Evolutionary conservation across 2,888 invertebrate genomes (phyloP), one percentile per base, ranked within the genome.

Genomic region (Drosophila histrio): DNA sequence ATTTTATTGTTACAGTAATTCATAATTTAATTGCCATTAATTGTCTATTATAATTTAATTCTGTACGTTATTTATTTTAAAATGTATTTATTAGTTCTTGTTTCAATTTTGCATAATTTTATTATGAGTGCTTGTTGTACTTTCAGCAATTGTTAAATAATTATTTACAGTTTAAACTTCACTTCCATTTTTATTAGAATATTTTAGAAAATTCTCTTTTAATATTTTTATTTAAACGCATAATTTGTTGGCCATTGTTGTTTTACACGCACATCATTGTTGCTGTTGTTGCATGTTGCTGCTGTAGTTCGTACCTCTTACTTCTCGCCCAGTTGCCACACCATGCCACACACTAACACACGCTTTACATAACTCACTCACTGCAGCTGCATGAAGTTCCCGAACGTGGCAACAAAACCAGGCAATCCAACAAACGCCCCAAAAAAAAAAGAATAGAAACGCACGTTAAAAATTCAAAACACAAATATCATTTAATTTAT

Each of bases 331-430:
- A 43, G 15, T 24, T 19, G 17, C 24, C 21, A 17, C 50, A 32
- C 32, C 44, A 21, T 22, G 28, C 21, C n/a, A 46, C 38, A 54
- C 58, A 54, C 30, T 21, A 61, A 72, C 56, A 57, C 56, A 74
- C 56, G 84, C 77, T 87, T 83, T 83, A 88, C 67, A 83, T 83
- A 83, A 83, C 86, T 87, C 83, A 72, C 69, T 80, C 61, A 63
- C 63, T 59, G 67, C 61, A 79, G 39, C 46, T 62, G 49, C 43
- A 54, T 67, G 63, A 71, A 77, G 66, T 57, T 61, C 32, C 56
- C 54, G 56, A 62, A 63, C 36, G 8, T 34, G 30, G 44, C 32
- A 67, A 56, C 26, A 46, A 43, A 57, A 28, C 26, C 32, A 46
- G 59, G 21, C 28, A 60, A 28, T 39, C 52, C 22, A 49, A 54